Base-by-base conservation (phyloP, 2,113 vertebrate species). In the Blennius ocellaris region DNA sequence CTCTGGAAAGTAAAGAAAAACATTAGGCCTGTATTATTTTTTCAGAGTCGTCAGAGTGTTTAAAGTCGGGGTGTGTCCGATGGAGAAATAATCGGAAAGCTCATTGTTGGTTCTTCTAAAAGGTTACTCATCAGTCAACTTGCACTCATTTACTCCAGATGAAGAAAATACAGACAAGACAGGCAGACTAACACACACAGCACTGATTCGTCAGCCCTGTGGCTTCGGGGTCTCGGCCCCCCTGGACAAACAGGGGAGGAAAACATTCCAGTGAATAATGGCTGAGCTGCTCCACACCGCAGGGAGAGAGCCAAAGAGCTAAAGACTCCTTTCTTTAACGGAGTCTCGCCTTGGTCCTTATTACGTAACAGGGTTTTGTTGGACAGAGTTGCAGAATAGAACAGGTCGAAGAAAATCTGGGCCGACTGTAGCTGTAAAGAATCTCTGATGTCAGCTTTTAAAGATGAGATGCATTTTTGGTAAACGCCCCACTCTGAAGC, bases 191-290 rank as follows among this genome's bases (percentile, higher is more conserved):
- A 70, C 55, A 48, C 57, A 56, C 38, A 45, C 44, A 73, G 58
- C 21, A 15, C 7, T 43, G 80, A 74, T 70, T 66, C 39, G 17
- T 78, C 69, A 40, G 59, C 56, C 40, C 38, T 52, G 69, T 9
- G 47, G 56, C 50, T 67, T 70, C 9, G 7, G 73, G 78, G 54
- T 78, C 70, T 81, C 49, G 1, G 44, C 40, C 73, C 70, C 69
- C 53, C 56, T 65, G 80, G 76, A 81, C 73, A 83, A 89, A 90
- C 78, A 83, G n/a, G 37, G 74, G 69, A 65, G 65, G 64, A 78
- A 78, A 76, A 84, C 82, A 87, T 90, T 90, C 79, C 82, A 69
- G 52, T 80, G 78, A 82, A 66, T 87, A 80, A 86, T 73, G 58
- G 59, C 63, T 30, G 78, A 83, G 87, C 79, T 69, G 78, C 69